phyloP scores from a whole-genome alignment of 2,888 invertebrate genomes.

The Conchocele bisecta region DNA sequence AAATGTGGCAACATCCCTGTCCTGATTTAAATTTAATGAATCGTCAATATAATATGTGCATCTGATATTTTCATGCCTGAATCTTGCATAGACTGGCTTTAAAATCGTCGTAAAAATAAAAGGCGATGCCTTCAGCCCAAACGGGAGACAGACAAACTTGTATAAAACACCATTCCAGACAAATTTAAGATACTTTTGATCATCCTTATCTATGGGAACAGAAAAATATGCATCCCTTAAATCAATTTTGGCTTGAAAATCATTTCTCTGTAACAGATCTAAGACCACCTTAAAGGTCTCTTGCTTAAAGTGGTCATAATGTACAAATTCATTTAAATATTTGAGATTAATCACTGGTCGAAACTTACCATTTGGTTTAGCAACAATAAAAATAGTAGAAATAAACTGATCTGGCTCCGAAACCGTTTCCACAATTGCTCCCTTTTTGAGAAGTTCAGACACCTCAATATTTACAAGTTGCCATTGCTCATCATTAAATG shows the following conservation, averaged over 20 bases:
- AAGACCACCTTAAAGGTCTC: constrained; percentile 1
- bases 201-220: constrained; percentile 11
- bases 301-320: constrained; percentile 38
- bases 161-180: constrained; percentile 16
- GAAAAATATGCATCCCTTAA: constrained; percentile 1
- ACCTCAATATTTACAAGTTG: neutral
- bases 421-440: neutral
- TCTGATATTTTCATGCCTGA: constrained; percentile 28
- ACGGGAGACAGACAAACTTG: constrained; percentile 30
- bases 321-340: constrained; percentile 26
- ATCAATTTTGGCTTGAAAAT: constrained; percentile 31
- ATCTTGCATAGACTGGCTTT: constrained; percentile 34
- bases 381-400: constrained; percentile 27
- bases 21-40: constrained; percentile 48
- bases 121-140: constrained; percentile 33
- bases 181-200: constrained; percentile 22
- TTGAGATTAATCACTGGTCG: constrained; percentile 30
- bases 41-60: constrained; percentile 54
- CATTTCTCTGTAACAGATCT: constrained; percentile 20
- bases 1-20: neutral
- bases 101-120: constrained; percentile 49
- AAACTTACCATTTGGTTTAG: constrained; percentile 23
- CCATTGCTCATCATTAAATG: neutral
- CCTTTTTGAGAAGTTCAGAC: neutral
- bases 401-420: constrained; percentile 14